phyloP scores from a whole-genome alignment of 2,888 invertebrate genomes.

The Sphecodes monilicornis region DNA sequence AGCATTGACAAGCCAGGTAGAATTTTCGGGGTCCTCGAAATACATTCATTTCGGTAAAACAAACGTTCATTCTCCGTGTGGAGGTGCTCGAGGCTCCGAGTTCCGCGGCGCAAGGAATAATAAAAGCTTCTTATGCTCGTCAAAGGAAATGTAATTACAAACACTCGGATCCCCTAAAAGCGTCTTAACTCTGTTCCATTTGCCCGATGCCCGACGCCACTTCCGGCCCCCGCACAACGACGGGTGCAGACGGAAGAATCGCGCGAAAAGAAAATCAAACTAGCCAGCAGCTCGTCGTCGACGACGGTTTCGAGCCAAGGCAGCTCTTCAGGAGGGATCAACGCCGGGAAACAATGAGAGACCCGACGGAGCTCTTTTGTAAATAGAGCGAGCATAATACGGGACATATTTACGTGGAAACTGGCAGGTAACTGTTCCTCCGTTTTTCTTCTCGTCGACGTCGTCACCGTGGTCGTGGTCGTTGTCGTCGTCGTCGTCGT shows the following conservation, averaged over 20 bases:
- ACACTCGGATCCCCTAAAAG: conserved; percentile 41
- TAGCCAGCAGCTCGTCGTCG: conserved; percentile 27
- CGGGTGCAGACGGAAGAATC: conserved; percentile 35
- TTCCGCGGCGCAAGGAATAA: conserved; percentile 10
- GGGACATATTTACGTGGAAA: conserved; percentile 66
- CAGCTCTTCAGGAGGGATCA: conserved; percentile 51
- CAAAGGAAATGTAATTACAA: conserved; percentile 52
- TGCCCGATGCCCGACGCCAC: conserved; percentile 52
- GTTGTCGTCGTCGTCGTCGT: neutral
- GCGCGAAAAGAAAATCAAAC: conserved; percentile 67
- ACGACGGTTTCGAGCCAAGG: conserved; percentile 10
- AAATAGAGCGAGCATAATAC: conserved; percentile 62
- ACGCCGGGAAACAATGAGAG: conserved; percentile 61
- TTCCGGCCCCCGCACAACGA: conserved; percentile 38
- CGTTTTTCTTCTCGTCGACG: conserved; percentile 22
- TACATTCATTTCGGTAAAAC: conserved; percentile 3
- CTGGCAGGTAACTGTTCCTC: conserved; percentile 32
- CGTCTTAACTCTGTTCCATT: conserved; percentile 48
- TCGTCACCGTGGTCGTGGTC: conserved; percentile 13
- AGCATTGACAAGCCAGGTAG: neutral
- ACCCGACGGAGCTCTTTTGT: conserved; percentile 51
- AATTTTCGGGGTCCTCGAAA: neutral
- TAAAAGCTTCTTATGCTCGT: conserved; percentile 49
- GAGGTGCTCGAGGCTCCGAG: too few relatives aligned
- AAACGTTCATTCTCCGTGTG: neutral